Evolutionary conservation across 2,888 invertebrate species (phyloP).

Genomic region (Sinelater perroti): DNA sequence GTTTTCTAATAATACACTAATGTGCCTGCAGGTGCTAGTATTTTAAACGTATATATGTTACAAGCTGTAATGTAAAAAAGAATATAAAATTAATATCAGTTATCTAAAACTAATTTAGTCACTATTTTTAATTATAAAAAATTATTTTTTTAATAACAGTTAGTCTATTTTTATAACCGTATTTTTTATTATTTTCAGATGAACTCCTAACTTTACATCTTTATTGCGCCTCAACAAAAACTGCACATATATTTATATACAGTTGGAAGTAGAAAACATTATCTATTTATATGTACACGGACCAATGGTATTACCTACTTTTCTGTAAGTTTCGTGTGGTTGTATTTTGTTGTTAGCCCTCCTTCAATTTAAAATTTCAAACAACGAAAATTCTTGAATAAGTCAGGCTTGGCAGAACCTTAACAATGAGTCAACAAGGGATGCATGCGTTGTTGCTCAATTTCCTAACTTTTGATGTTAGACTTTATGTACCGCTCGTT

Average conservation of each 20-base stretch:
- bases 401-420: background rate
- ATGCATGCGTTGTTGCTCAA: constrained; percentile 8
- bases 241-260: constrained; percentile 34
- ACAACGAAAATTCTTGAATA: constrained; percentile 28
- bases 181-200: too few species aligned
- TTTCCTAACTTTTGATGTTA: background rate
- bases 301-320: constrained; percentile 32
- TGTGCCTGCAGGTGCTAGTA: too few species aligned
- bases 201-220: constrained; percentile 21
- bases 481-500: background rate
- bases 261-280: constrained; percentile 22
- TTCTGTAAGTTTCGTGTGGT: constrained; percentile 18
- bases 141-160: too few species aligned
- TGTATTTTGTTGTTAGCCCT: constrained; percentile 9
- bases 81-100: too few species aligned
- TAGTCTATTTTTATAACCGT: too few species aligned
- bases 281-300: constrained; percentile 34
- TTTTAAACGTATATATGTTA: too few species aligned
- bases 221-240: constrained; percentile 8
- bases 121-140: too few species aligned
- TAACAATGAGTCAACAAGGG: constrained; percentile 17
- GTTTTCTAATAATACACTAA: too few species aligned
- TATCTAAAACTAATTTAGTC: too few species aligned
- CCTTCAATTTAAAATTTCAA: constrained; percentile 16
- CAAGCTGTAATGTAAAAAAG: too few species aligned